A percentile compares a stretch with the other conserved stretches of the same genome.
Evolutionary conservation across 2,113 vertebrate species (phyloP).

Genomic region (Charina bottae): DNA sequence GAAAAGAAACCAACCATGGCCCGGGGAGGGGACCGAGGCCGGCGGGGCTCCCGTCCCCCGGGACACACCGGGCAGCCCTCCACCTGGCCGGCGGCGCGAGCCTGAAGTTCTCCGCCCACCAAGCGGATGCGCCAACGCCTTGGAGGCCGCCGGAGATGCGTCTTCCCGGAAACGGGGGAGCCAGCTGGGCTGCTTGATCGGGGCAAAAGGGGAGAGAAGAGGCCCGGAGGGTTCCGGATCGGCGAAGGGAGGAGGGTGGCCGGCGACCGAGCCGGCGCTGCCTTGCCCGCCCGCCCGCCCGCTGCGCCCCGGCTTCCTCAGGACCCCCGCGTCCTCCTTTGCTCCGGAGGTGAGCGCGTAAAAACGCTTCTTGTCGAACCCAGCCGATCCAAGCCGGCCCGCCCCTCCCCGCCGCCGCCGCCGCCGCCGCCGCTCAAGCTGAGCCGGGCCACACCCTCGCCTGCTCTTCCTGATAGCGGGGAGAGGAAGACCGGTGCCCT

Average conservation of each 20-base stretch:
- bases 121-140: neutral
- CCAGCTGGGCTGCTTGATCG: neutral
- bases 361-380: neutral
- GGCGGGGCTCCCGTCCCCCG: neutral
- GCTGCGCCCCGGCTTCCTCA: neutral
- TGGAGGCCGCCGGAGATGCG: neutral
- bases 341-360: neutral
- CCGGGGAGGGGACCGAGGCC: neutral
- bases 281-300: constrained; percentile 55
- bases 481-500: neutral
- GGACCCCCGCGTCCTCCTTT: constrained; percentile 49
- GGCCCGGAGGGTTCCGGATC: neutral
- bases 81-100: constrained; percentile 36
- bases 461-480: constrained; percentile 48
- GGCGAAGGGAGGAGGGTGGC: neutral
- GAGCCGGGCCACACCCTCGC: constrained; percentile 67
- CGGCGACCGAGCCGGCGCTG: neutral
- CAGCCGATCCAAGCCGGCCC: neutral
- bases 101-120: neutral
- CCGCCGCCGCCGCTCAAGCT: neutral
- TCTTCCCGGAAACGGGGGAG: neutral
- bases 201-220: neutral
- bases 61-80: neutral
- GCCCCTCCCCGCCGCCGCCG: neutral
- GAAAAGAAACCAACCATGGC: constrained; percentile 16